Percentiles rank a stretch among this genome's conserved stretches.
Conservation (phyloP, 2,113 vertebrate genomes). For the Panthera leo region DNA sequence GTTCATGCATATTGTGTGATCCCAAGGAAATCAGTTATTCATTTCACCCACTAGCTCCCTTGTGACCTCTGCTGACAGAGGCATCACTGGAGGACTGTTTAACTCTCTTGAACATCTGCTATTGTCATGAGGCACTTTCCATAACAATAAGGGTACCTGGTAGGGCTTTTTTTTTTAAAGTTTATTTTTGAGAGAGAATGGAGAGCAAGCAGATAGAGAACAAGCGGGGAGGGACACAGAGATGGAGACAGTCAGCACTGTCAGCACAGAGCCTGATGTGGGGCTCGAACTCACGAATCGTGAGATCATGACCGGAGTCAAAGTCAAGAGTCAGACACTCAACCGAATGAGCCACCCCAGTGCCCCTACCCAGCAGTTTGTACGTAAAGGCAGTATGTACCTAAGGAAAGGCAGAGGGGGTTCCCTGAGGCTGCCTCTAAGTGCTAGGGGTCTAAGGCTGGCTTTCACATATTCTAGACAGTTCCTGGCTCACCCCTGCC, state of each 20-base stretch:
- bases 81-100: background rate
- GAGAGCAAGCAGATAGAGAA: too few species aligned
- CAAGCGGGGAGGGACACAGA: too few species aligned
- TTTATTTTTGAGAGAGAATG: too few species aligned
- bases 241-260: too few species aligned
- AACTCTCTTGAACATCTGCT: background rate
- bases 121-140: background rate
- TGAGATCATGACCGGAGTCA: too few species aligned
- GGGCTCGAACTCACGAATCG: too few species aligned
- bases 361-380: background rate
- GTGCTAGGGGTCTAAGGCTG: background rate
- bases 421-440: background rate
- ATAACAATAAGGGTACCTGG: rapidly evolving
- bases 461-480: background rate
- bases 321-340: too few species aligned
- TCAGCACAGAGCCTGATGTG: too few species aligned
- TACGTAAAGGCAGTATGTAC: background rate
- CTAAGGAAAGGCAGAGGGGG: background rate
- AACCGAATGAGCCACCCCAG: too few species aligned
- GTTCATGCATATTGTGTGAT: background rate
- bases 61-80: background rate
- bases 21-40: background rate
- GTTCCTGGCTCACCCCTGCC: background rate
- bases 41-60: background rate
- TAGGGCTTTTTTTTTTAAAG: too few species aligned